Evolutionary conservation across 2,888 invertebrate species (phyloP).

Genomic region (Ophion costatus): DNA sequence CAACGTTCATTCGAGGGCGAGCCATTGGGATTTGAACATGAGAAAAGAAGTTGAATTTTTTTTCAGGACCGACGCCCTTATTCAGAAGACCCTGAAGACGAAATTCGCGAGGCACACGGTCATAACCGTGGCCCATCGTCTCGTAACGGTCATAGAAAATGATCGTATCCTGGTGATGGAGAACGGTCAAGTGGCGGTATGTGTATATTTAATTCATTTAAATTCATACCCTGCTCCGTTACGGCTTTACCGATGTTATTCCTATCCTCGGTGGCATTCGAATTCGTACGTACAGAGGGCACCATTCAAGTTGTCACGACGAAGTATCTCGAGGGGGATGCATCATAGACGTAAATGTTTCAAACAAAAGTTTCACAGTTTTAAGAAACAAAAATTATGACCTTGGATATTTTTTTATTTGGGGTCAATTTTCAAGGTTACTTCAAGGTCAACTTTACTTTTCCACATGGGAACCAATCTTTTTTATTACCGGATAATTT

Average conservation of each 20-base stretch:
- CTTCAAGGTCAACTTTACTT: too few species aligned
- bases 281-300: too few species aligned
- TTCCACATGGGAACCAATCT: too few species aligned
- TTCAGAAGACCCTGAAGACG: constrained; percentile 85
- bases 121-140: constrained; percentile 91
- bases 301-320: too few species aligned
- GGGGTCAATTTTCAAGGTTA: too few species aligned
- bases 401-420: too few species aligned
- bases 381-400: too few species aligned
- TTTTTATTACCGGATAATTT: too few species aligned
- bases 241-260: not conserved
- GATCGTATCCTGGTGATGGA: constrained; percentile 95
- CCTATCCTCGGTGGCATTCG: too few species aligned
- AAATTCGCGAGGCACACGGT: constrained; percentile 86
- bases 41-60: not conserved
- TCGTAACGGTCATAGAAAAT: constrained; percentile 97
- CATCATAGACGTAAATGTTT: too few species aligned
- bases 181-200: constrained; percentile 88
- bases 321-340: too few species aligned
- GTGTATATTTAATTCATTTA: constrained; percentile 58
- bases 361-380: too few species aligned
- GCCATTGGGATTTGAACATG: not conserved
- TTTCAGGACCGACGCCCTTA: constrained; percentile 85
- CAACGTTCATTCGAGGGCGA: not conserved
- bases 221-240: not conserved